Evolutionary conservation across 1,140 invertebrate species (phyloP).

Genomic region (Aricia agestis): DNA sequence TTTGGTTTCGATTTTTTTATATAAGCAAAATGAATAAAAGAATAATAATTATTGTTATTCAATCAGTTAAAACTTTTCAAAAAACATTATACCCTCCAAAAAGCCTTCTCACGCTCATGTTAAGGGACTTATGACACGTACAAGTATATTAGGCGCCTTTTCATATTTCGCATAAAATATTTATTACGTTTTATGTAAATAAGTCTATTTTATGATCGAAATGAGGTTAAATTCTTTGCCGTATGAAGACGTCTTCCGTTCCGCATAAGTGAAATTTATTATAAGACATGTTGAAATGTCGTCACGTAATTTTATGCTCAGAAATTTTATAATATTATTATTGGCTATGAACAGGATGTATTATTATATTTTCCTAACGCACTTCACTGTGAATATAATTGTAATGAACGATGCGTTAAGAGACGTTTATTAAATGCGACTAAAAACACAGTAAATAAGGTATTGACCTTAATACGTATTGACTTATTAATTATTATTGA

Average conservation of each 20-base stretch:
- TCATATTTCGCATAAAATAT: not conserved
- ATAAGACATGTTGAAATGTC: not conserved
- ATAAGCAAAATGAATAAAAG: no score
- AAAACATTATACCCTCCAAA: no score
- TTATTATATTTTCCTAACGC: not conserved
- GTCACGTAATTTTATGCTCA: not conserved
- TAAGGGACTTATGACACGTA: not conserved
- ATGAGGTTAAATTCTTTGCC: conserved; percentile 3
- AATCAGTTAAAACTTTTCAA: no score
- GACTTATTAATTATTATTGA: no score
- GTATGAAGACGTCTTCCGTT: not conserved
- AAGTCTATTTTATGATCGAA: not conserved
- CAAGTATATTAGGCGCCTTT: not conserved
- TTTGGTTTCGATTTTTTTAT: no score
- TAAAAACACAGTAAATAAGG: no score
- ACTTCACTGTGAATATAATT: not conserved
- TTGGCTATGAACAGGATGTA: not conserved
- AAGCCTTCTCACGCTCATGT: not conserved
- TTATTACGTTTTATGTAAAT: conserved; percentile 3
- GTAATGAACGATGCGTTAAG: not conserved
- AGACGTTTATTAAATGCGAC: not conserved
- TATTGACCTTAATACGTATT: no score
- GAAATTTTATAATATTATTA: not conserved
- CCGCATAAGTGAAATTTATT: conserved; percentile 3
- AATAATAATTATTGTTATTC: no score